Percentiles rank a stretch among this genome's conserved stretches.
Evolutionary conservation across 1,140 invertebrate species (phyloP).

Genomic region (Drosophila pruinosa): DNA sequence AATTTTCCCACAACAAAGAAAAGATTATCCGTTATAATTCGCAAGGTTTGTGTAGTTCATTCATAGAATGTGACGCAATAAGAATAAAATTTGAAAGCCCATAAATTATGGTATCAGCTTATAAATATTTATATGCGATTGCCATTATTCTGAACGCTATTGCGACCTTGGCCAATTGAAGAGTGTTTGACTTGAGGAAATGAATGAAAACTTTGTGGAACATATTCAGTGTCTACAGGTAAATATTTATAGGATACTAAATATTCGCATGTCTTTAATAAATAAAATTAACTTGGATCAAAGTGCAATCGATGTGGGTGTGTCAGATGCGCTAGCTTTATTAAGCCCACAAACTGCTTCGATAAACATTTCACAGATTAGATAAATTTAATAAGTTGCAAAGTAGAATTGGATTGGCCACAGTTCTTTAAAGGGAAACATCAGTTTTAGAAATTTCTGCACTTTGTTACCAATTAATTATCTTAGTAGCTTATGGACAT

Average conservation of each 20-base stretch:
- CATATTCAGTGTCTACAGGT: not conserved
- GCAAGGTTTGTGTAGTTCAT: constrained; percentile 10
- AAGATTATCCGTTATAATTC: constrained; percentile 16
- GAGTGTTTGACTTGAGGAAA: constrained; percentile 37
- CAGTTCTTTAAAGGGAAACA: too few species aligned
- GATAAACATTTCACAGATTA: not conserved
- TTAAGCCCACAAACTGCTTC: not conserved
- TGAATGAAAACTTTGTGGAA: constrained; percentile 18
- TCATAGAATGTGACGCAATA: constrained; percentile 32
- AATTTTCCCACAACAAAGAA: constrained; percentile 22
- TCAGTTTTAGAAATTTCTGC: too few species aligned
- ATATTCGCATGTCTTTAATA: not conserved
- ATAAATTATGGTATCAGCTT: constrained; percentile 42
- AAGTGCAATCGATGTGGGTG: constrained; percentile 7
- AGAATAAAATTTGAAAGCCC: constrained; percentile 27
- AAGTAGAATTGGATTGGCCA: too few species aligned
- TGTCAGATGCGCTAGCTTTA: not conserved
- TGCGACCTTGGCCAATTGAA: constrained; percentile 43
- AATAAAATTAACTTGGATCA: not conserved
- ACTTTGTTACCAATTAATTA: too few species aligned
- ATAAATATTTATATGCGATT: constrained; percentile 59
- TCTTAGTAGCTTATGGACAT: too few species aligned
- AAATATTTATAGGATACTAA: constrained; percentile 22
- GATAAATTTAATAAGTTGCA: not conserved
- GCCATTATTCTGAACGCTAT: constrained; percentile 20